Conservation (phyloP, 2,113 vertebrate genomes). For the Lepus europaeus region DNA sequence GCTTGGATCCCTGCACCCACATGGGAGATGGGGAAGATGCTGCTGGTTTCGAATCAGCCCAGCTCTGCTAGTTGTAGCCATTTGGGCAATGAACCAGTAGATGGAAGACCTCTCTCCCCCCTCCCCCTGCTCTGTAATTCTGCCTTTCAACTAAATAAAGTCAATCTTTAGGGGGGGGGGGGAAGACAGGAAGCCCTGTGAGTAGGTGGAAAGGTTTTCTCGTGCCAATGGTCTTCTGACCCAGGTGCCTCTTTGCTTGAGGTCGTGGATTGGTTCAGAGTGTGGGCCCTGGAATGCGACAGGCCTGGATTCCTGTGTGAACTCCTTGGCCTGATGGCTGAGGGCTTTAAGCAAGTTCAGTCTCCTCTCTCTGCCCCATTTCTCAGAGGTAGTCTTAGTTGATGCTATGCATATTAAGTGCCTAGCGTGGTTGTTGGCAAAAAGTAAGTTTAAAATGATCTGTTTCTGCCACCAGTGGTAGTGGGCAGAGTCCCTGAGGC, state of each 20-base stretch:
- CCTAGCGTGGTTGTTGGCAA: background rate
- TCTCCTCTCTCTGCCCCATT: background rate
- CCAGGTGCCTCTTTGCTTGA: background rate
- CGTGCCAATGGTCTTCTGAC: background rate
- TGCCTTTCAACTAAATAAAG: no score
- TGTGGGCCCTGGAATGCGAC: background rate
- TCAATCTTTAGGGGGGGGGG: no score
- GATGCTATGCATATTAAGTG: background rate
- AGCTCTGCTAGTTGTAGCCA: no score
- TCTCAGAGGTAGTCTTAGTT: background rate
- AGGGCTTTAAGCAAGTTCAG: background rate
- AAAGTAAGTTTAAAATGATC: background rate
- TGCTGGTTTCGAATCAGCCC: no score
- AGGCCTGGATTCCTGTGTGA: background rate
- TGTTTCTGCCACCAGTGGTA: rapidly evolving
- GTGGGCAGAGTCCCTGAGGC: background rate
- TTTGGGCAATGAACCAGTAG: no score
- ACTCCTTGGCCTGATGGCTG: background rate
- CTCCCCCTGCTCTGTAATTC: no score
- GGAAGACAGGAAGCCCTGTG: background rate
- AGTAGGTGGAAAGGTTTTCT: background rate
- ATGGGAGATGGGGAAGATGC: no score
- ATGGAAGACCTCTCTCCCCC: no score
- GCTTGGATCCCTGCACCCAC: no score
- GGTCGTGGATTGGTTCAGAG: background rate